Conservation (phyloP, 2,797 vertebrate species). For the Molossus alvarezi region DNA sequence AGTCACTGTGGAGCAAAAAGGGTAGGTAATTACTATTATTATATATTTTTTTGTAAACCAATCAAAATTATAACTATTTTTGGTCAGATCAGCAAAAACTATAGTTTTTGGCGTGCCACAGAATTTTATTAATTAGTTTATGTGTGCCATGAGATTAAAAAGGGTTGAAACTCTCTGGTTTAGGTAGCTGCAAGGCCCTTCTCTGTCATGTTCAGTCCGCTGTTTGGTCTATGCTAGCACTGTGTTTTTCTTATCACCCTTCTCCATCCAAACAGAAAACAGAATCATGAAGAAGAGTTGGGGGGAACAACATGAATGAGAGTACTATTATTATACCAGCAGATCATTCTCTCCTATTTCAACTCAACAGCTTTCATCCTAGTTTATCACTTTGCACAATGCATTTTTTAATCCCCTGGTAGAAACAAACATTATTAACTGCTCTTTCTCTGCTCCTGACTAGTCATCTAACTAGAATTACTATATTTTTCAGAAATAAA, state of each 20-base stretch:
- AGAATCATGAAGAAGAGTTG: background rate
- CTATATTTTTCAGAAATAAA: background rate
- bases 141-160: background rate
- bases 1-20: background rate
- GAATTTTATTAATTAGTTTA: background rate
- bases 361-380: background rate
- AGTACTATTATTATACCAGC: background rate
- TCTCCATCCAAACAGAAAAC: constrained; percentile 41
- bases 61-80: background rate
- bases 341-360: background rate
- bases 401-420: background rate
- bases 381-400: background rate
- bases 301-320: background rate
- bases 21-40: background rate
- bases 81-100: background rate
- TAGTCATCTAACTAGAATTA: constrained; percentile 31
- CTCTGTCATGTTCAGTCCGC: background rate
- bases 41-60: background rate
- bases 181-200: background rate
- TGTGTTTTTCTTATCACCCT: background rate
- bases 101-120: background rate
- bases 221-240: background rate
- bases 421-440: constrained; percentile 10
- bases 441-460: background rate
- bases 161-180: background rate